Conservation (phyloP, 2,888 invertebrate species). For the Pherbina coryleti region DNA sequence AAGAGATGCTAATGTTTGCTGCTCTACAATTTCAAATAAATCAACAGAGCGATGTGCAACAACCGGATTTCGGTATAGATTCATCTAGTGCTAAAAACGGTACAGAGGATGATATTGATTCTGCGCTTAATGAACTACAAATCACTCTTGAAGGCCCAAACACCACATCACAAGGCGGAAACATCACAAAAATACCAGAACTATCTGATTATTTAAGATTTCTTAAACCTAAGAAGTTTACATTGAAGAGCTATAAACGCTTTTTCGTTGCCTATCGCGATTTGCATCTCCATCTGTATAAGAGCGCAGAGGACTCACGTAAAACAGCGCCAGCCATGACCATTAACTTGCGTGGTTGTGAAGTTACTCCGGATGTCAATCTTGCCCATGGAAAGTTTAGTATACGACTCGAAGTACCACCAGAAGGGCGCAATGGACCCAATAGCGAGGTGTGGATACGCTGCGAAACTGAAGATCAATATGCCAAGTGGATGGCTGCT, state of each 20-base stretch:
- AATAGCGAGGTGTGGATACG: conserved; percentile 97
- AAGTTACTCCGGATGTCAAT: conserved; percentile 97
- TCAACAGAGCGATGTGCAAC: conserved; percentile 74
- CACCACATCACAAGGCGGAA: conserved; percentile 75
- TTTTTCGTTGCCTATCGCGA: conserved; percentile 97
- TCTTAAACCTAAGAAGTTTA: conserved; percentile 95
- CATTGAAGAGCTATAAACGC: conserved; percentile 93
- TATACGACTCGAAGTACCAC: conserved; percentile 94
- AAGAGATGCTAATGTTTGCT: conserved; percentile 98
- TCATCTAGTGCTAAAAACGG: conserved; percentile 69
- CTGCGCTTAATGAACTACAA: conserved; percentile 92
- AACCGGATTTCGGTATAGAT: conserved; percentile 57
- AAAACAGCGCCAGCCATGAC: conserved; percentile 78
- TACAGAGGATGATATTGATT: conserved; percentile 92
- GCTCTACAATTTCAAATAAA: conserved; percentile 94
- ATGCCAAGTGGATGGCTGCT: conserved; percentile 99
- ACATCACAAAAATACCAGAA: conserved; percentile 96
- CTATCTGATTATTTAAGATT: conserved; percentile 92
- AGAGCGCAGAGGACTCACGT: conserved; percentile 82
- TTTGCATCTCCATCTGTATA: conserved; percentile 87
- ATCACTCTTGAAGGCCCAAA: conserved; percentile 88
- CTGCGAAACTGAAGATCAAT: conserved; percentile 95
- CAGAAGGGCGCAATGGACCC: conserved; percentile 94
- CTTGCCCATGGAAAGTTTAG: conserved; percentile 91
- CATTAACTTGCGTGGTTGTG: conserved; percentile 91